These are phyloP conservation scores for Seriola quinqueradiata DNA, from an alignment of 2,113 vertebrate genomes.

Conservation along the genomic window DNA sequence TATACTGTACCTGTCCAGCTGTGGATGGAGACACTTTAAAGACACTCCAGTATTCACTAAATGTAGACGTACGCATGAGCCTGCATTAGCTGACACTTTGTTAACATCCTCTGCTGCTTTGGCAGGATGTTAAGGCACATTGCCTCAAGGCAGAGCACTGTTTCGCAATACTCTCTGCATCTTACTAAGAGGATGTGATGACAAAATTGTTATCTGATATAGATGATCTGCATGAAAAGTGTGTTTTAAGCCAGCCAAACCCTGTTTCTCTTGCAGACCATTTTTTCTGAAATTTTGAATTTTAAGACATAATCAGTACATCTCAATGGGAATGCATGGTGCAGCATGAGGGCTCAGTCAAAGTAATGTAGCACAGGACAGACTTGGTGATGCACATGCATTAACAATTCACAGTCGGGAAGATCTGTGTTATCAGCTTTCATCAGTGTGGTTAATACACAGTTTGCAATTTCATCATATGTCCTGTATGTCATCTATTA, in stretches of 20 bases:
- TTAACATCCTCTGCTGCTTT: neutral
- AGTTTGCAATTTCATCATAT: neutral
- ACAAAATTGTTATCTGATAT: constrained; percentile 40
- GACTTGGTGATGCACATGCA: neutral
- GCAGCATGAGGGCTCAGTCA: neutral
- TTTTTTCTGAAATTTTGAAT: neutral
- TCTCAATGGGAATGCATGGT: neutral
- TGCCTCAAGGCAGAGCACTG: neutral
- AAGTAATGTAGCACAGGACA: neutral
- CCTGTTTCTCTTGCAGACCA: neutral
- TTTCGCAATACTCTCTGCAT: constrained; percentile 35
- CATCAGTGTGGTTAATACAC: neutral
- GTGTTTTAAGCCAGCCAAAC: neutral
- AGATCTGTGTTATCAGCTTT: neutral
- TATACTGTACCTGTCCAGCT: constrained; percentile 41
- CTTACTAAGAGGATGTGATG: constrained; percentile 48
- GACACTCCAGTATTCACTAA: neutral
- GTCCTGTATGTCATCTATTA: neutral
- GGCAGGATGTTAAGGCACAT: constrained; percentile 70
- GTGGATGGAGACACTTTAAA: constrained; percentile 3
- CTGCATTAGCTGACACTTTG: neutral
- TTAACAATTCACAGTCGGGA: neutral
- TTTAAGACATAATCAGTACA: neutral
- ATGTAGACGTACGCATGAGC: neutral
- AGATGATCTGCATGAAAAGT: neutral